phyloP scores from a whole-genome alignment of 1,140 invertebrate genomes.

The Drosophila oshimai region DNA sequence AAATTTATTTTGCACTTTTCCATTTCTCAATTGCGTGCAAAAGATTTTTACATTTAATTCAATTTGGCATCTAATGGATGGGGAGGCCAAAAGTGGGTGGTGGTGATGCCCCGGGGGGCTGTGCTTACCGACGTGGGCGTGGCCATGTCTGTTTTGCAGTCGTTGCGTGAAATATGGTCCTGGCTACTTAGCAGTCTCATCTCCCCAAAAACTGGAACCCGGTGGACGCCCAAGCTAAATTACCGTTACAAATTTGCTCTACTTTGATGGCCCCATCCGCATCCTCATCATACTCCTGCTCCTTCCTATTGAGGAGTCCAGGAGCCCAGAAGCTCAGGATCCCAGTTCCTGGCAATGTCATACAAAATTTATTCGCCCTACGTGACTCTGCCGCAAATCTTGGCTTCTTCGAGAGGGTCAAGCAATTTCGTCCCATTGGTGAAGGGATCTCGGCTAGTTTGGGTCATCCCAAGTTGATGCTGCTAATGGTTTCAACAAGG shows the following conservation, averaged over 20 bases:
- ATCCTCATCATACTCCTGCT: background rate
- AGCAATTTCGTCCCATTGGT: constrained; percentile 1
- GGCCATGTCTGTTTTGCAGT: constrained; percentile 47
- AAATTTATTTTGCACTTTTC: constrained; percentile 53
- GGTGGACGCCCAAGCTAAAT: constrained; percentile 48
- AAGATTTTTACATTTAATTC: constrained; percentile 80
- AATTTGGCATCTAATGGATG: constrained; percentile 49
- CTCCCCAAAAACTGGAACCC: constrained; percentile 22
- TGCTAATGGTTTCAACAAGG: constrained; percentile 49
- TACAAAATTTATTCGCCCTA: constrained; percentile 60
- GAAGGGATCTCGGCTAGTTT: constrained; percentile 16
- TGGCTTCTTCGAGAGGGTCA: constrained; percentile 29
- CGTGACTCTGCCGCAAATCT: constrained; percentile 52
- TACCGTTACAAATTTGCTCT: constrained; percentile 58
- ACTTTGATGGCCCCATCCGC: constrained; percentile 42
- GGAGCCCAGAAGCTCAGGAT: background rate
- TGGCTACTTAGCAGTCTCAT: constrained; percentile 35
- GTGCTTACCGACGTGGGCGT: constrained; percentile 27
- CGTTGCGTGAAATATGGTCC: constrained; percentile 49
- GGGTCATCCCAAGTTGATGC: constrained; percentile 13
- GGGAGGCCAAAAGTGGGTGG: background rate
- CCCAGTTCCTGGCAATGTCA: constrained; percentile 14
- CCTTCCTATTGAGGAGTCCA: background rate
- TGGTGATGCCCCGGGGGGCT: background rate
- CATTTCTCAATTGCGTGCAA: constrained; percentile 53